These are phyloP conservation scores for Xenentodon cancila DNA, from an alignment of 2,797 vertebrate genomes.

Conservation along the genomic window DNA sequence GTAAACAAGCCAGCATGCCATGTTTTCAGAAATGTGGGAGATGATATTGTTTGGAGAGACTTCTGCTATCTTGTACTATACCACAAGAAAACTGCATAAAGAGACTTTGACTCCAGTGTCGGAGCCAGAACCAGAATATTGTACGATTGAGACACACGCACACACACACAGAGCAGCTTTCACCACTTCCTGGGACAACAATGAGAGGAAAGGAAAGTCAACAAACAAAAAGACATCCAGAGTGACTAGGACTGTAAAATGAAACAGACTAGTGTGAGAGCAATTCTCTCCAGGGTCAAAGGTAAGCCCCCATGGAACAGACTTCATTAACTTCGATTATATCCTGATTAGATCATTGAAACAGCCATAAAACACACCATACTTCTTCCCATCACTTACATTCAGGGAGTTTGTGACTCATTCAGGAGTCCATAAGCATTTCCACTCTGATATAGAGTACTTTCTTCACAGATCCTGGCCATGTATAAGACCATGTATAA, in stretches of 20 bases:
- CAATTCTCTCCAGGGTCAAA: slow-evolving; percentile 68
- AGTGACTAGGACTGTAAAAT: slow-evolving; percentile 71
- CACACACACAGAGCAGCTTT: slow-evolving; percentile 69
- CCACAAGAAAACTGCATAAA: slow-evolving; percentile 60
- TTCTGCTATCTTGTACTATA: slow-evolving; percentile 62
- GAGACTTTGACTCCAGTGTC: slow-evolving; percentile 42
- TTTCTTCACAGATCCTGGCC: slow-evolving; percentile 19
- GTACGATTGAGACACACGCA: slow-evolving; percentile 39
- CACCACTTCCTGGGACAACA: slow-evolving; percentile 83
- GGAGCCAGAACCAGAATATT: slow-evolving; percentile 61
- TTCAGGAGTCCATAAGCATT: slow-evolving; percentile 39
- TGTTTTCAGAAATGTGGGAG: slow-evolving; percentile 67
- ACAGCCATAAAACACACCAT: slow-evolving; percentile 45
- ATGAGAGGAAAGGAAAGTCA: slow-evolving; percentile 80
- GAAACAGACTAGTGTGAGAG: slow-evolving; percentile 65
- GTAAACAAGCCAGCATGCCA: slow-evolving; percentile 63
- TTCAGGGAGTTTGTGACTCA: slow-evolving; percentile 51
- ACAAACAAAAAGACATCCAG: slow-evolving; percentile 77
- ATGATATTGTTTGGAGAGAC: slow-evolving; percentile 56
- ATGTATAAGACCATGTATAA: slow-evolving; percentile 8
- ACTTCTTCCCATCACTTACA: slow-evolving; percentile 45
- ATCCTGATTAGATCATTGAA: slow-evolving; percentile 77
- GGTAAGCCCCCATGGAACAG: slow-evolving; percentile 68
- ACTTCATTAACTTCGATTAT: slow-evolving; percentile 75
- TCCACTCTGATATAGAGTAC: slow-evolving; percentile 31